A percentile compares a stretch with the other conserved stretches of the same genome.
Conservation (phyloP, 2,113 vertebrate genomes). For the Gavia stellata region DNA sequence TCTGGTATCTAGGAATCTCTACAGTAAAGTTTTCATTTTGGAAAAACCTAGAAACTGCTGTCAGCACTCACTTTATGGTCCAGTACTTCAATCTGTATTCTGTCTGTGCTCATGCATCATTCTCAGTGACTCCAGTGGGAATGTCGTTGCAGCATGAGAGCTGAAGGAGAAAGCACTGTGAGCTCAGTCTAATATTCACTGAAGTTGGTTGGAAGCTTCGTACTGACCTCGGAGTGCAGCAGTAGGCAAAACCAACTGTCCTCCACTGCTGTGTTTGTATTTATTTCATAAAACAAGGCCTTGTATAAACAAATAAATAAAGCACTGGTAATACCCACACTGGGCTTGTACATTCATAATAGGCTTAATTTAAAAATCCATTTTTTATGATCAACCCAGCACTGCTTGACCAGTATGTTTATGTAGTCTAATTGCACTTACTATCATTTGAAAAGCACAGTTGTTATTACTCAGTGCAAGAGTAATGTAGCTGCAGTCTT, state of each 20-base stretch:
- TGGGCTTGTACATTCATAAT: not conserved
- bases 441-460: not conserved
- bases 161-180: not conserved
- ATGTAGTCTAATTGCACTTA: not conserved
- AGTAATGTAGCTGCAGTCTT: not conserved
- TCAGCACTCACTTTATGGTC: not conserved
- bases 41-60: not conserved
- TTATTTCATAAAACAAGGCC: not conserved
- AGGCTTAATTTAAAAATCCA: not conserved
- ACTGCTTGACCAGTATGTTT: not conserved
- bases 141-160: not conserved
- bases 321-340: not conserved
- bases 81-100: not conserved
- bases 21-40: not conserved
- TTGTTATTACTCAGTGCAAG: not conserved
- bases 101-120: not conserved
- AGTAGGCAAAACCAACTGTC: not conserved
- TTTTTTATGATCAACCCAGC: not conserved
- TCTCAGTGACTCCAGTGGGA: not conserved
- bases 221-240: not conserved
- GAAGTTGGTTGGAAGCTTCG: not conserved
- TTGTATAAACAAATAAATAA: slow-evolving; percentile 3
- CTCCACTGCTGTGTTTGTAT: not conserved
- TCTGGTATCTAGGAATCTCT: not conserved
- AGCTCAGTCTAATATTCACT: not conserved